These are phyloP conservation scores for Callimorpha dominula DNA, from an alignment of 2,888 invertebrate genomes.

Conservation along the genomic window DNA sequence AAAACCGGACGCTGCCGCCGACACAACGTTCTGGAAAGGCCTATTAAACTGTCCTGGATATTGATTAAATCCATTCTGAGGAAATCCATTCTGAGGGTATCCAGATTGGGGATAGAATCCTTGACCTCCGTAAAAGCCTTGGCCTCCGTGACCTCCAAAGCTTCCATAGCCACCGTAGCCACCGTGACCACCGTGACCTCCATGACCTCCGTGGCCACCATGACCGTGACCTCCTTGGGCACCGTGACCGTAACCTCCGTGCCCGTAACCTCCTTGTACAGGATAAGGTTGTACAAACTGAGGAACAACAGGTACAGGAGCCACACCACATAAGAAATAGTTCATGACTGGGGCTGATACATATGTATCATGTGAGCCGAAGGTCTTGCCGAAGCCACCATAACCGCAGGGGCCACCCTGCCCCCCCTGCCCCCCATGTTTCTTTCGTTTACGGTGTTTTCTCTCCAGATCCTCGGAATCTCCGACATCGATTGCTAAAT, in stretches of 20 bases:
- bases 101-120: constrained; percentile 31
- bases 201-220: constrained; percentile 39
- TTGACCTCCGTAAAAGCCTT: constrained; percentile 26
- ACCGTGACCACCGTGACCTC: constrained; percentile 17
- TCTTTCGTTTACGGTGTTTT: constrained; percentile 70
- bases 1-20: constrained; percentile 83
- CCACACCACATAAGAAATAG: constrained; percentile 74
- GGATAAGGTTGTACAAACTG: constrained; percentile 45
- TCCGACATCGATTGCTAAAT: constrained; percentile 55
- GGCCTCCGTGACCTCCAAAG: not conserved
- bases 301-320: constrained; percentile 39
- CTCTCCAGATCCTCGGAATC: constrained; percentile 69
- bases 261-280: constrained; percentile 43
- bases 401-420: constrained; percentile 60
- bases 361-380: constrained; percentile 71
- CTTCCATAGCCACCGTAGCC: constrained; percentile 34
- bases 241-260: constrained; percentile 52
- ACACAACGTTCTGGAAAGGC: constrained; percentile 72
- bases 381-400: constrained; percentile 68
- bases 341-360: constrained; percentile 79
- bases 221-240: constrained; percentile 43
- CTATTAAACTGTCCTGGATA: constrained; percentile 52
- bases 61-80: constrained; percentile 45
- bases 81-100: constrained; percentile 38
- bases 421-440: constrained; percentile 72